Evolutionary conservation across 1,140 invertebrate species (phyloP), one percentile per base, ranked within the genome.

Genomic region (Megalopta genalis): DNA sequence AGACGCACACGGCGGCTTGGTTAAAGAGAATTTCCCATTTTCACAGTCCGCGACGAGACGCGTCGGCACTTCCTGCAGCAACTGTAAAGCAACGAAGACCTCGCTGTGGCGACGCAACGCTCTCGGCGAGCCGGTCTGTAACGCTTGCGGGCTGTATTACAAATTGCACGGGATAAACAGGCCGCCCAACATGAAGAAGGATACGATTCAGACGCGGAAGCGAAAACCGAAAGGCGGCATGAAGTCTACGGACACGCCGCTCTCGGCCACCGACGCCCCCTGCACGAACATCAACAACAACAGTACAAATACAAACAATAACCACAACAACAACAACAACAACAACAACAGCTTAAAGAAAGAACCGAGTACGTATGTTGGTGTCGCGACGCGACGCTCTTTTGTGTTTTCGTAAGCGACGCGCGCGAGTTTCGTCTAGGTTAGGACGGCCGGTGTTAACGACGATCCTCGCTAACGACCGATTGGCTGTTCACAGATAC

Each of bases 131-230:
- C 97, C 97, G 6, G 97, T 98, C 6, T 98, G 97, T 92, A 98
- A 98, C 92, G 97, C 97, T 16, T 98, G 97, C 89, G 97, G 97
- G 27, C 95, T 98, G 10, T 98, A 98, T 92, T 98, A 93, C 93
- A 98, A 98, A 93, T 93, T 98, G 79, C 98, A 99, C 91, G 95
- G 95, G 77, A 96, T 99, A 77, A 96, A 96, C 86, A 93, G 97
- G 64, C 98, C 98, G 0, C 86, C 97, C 60, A 95, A 97, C 12
- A 99, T 99, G 98, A 98, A 98, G 92, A 99, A 99, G 92, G 98
- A 99, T 88, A 96, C 95, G 57, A 99, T 99, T 88, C 96, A 97
- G 93, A 99, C 97, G 42, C 94, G 98, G 66, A 99, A 99, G 90
- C 94, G 98, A 59, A 98, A 98, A 91, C 97, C 97, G 0, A 98